Percentiles rank a stretch among this genome's conserved stretches.
phyloP scores from a whole-genome alignment of 2,113 vertebrate genomes.

The Podarcis raffonei region DNA sequence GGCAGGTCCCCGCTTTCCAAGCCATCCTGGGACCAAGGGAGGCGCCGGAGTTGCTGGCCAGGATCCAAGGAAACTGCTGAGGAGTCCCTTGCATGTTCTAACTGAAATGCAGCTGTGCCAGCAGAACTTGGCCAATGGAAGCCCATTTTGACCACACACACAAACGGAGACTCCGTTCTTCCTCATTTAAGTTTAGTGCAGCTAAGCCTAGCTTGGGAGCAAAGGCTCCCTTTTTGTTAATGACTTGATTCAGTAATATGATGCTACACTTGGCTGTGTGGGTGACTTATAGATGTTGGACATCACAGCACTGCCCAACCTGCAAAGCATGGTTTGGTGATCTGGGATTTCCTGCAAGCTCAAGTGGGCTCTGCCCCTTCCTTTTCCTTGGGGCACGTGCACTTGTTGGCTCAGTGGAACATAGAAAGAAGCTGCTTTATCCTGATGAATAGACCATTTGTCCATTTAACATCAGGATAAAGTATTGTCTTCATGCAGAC shows the following conservation, averaged over 20 bases:
- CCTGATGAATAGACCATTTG: too few relatives aligned
- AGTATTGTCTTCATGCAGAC: not conserved
- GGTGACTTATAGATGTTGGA: not conserved
- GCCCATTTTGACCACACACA: not conserved
- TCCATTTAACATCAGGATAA: too few relatives aligned
- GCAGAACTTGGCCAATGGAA: not conserved
- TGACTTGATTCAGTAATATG: not conserved
- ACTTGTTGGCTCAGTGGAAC: not conserved
- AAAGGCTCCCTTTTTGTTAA: not conserved
- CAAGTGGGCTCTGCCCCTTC: too few relatives aligned
- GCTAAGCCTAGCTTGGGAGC: not conserved
- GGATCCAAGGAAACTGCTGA: not conserved
- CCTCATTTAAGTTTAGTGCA: not conserved
- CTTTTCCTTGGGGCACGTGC: not conserved
- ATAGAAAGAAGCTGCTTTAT: not conserved
- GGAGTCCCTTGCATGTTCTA: not conserved
- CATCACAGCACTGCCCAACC: not conserved
- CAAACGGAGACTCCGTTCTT: not conserved
- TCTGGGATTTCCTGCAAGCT: too few relatives aligned
- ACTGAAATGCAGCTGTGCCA: not conserved
- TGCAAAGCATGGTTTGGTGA: not conserved
- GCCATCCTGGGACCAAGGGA: not conserved
- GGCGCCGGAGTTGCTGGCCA: not conserved
- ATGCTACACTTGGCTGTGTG: not conserved
- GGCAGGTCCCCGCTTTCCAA: not conserved